Percentiles rank a stretch among this genome's conserved stretches.
Evolutionary conservation across 1,140 invertebrate genomes (phyloP).

Genomic region (Chlorops oryzae): DNA sequence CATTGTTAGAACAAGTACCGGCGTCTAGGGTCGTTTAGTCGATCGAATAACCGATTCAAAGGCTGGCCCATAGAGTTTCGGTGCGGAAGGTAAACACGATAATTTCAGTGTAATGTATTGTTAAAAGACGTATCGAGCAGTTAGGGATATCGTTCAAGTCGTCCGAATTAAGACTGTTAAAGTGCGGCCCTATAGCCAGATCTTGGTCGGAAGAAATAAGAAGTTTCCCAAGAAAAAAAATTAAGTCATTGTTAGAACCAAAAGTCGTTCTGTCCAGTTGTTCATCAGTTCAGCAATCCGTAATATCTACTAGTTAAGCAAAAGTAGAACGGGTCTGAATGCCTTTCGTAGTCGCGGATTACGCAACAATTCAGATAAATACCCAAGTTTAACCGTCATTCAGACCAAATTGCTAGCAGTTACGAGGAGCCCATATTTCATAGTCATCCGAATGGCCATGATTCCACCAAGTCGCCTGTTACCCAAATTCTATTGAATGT

Average conservation of each 20-base stretch:
- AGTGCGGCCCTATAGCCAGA: constrained; percentile 5
- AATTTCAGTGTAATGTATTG: too few species aligned
- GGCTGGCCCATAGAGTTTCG: too few species aligned
- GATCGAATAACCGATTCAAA: too few species aligned
- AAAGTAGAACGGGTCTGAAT: constrained; percentile 44
- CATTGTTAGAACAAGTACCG: too few species aligned
- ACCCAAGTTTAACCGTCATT: constrained; percentile 46
- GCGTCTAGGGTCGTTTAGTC: too few species aligned
- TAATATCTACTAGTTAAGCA: constrained; percentile 48
- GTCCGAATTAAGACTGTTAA: constrained; percentile 9
- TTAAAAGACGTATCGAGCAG: too few species aligned
- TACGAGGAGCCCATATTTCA: too few species aligned
- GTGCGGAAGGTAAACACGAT: too few species aligned
- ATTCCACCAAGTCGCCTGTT: too few species aligned
- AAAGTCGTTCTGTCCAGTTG: constrained; percentile 25
- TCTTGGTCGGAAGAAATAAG: constrained; percentile 3
- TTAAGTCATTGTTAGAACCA: constrained; percentile 25
- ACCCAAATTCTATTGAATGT: too few species aligned
- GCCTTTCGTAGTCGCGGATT: constrained; percentile 49
- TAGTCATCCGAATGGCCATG: too few species aligned
- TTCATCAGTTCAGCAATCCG: constrained; percentile 45
- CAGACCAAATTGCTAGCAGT: constrained; percentile 45
- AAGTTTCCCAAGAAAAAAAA: constrained; percentile 17
- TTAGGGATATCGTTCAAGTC: too few species aligned
- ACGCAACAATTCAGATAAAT: constrained; percentile 47